Evolutionary conservation across 1,140 invertebrate genomes (phyloP).

Genomic region (Venustaconcha ellipsiformis): DNA sequence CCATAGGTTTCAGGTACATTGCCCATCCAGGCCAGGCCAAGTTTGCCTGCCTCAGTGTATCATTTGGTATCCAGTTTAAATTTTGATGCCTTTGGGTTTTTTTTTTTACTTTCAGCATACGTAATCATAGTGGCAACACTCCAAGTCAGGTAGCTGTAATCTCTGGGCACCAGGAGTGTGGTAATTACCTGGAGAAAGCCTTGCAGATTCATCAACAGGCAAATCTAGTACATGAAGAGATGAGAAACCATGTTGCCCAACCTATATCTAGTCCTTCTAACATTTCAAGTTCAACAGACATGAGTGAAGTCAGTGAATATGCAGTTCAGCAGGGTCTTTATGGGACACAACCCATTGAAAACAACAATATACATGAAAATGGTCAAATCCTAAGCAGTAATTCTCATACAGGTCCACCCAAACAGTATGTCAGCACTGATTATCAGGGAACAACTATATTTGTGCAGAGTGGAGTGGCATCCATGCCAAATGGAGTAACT

Average conservation of each 20-base stretch:
- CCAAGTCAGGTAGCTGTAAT: constrained; percentile 41
- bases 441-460: constrained; percentile 13
- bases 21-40: too few relatives aligned
- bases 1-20: too few relatives aligned
- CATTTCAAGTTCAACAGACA: neutral
- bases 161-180: constrained; percentile 49
- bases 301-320: neutral
- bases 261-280: constrained; percentile 10
- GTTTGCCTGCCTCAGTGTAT: too few relatives aligned
- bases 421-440: constrained; percentile 22
- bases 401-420: constrained; percentile 1
- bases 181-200: constrained; percentile 47
- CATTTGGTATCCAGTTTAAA: too few relatives aligned
- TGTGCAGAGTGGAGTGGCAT: constrained; percentile 9
- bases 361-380: neutral
- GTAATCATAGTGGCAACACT: constrained; percentile 44
- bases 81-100: too few relatives aligned
- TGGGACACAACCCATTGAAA: constrained; percentile 1
- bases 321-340: constrained; percentile 16
- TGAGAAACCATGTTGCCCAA: constrained; percentile 2
- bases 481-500: neutral
- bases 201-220: constrained; percentile 34
- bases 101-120: constrained; percentile 36
- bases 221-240: constrained; percentile 3
- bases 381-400: constrained; percentile 10